Conservation (phyloP, 2,888 invertebrate genomes). For the Labia minor region DNA sequence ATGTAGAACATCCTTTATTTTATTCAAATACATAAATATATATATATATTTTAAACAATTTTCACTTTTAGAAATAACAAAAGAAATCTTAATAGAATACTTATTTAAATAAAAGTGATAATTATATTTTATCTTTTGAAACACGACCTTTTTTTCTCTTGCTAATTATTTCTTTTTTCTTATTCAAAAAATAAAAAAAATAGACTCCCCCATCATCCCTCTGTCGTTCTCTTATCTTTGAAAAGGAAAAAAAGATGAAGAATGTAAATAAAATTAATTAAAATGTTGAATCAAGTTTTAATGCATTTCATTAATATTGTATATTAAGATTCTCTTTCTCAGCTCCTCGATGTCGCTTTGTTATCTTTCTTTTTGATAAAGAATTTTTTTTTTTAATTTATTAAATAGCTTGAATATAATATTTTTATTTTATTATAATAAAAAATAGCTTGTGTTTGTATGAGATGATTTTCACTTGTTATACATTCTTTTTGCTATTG, state of each 20-base stretch:
- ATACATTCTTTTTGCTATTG: no score
- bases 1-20: no score
- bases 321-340: neutral
- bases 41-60: neutral
- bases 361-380: neutral
- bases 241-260: neutral
- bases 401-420: no score
- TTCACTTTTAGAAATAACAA: conserved; percentile 8
- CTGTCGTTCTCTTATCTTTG: neutral
- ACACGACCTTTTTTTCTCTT: neutral
- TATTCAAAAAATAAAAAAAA: neutral
- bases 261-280: conserved; percentile 13
- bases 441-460: no score
- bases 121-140: neutral
- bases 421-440: no score
- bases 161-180: conserved; percentile 13
- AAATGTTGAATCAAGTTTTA: conserved; percentile 9
- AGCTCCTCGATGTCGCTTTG: neutral
- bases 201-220: no score
- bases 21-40: no score
- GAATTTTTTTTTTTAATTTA: no score
- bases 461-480: no score
- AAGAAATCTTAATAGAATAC: conserved; percentile 1
- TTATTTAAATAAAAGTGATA: conserved; percentile 5
- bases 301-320: conserved; percentile 13